Evolutionary conservation across 2,113 vertebrate genomes (phyloP), one percentile per base, ranked within the genome.

Genomic region (Seriola dumerili): DNA sequence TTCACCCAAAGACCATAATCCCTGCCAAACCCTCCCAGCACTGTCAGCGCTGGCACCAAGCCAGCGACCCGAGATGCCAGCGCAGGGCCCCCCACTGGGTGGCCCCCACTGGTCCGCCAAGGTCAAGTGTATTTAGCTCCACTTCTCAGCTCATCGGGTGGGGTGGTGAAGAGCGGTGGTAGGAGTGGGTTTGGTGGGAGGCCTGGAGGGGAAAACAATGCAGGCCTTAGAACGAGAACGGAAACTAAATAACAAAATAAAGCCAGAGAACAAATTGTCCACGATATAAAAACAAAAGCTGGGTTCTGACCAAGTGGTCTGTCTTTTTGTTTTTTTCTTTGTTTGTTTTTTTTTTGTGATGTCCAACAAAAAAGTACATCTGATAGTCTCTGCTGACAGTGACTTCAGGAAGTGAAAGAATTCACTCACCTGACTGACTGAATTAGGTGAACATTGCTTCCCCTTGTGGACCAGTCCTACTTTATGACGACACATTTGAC

Each of bases 101-200:
- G 46, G 73, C 66, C 68, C 90, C 91, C 48, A 48, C 88, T 68
- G 85, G 75, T 83, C 82, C 90, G 91, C 92, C 94, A 94, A 94
- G 93, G 94, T 95, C 91, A 95, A 90, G 89, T 92, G 91, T 88
- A 84, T 88, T 94, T 94, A 93, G 91, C 94, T 90, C 79, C 73
- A 73, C 84, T 88, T 91, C 84, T 72, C 68, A 58, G 80, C 72
- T 88, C 55, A 48, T 64, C 5, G 59, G 70, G 57, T 65, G 75
- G 69, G 77, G 72, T 61, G 74, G 57, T 64, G 62, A 9, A 64
- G 59, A 44, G 70, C 21, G 48, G 65, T 23, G 21, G 64, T 62
- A 34, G 13, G 57, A 76, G 85, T 78, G 21, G 57, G 65, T 85
- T 72, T 44, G n/a, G 76, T 80, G 58, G 16, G 61, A 71, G 71